Evolutionary conservation across 1,140 invertebrate species (phyloP).

Genomic region (Drosophila kurseongensis): DNA sequence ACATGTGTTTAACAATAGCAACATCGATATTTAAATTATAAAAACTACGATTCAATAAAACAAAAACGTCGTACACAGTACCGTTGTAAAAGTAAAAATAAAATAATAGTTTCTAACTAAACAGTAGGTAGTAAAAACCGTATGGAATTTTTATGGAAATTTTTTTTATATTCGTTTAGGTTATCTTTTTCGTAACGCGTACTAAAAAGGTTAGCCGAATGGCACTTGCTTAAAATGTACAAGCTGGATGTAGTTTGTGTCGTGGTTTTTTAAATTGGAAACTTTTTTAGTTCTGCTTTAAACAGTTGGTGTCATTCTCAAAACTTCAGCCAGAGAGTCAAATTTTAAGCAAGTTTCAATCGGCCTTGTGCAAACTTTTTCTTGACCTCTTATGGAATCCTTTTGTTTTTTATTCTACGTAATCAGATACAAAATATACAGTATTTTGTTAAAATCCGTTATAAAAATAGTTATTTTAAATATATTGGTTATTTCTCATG

Average conservation of each 20-base stretch:
- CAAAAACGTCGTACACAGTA: conserved; percentile 69
- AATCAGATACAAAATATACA: conserved; percentile 59
- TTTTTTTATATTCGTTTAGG: conserved; percentile 41
- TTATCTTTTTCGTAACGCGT: conserved; percentile 32
- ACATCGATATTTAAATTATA: conserved; percentile 37
- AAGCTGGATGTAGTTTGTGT: neutral
- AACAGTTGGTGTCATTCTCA: neutral
- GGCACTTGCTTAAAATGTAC: conserved; percentile 12
- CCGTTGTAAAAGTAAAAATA: conserved; percentile 46
- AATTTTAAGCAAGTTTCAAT: conserved; percentile 8
- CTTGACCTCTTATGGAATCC: conserved; percentile 60
- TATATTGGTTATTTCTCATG: conserved; percentile 57
- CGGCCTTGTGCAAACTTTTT: conserved; percentile 30
- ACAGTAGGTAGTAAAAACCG: conserved; percentile 58
- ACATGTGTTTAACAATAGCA: conserved; percentile 32
- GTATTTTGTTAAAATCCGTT: conserved; percentile 59
- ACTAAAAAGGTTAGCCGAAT: conserved; percentile 38
- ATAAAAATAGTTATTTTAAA: conserved; percentile 76
- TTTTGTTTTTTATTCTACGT: conserved; percentile 61
- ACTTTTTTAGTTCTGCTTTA: neutral
- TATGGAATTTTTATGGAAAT: conserved; percentile 62
- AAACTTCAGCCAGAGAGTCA: neutral
- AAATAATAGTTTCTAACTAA: conserved; percentile 56
- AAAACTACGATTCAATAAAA: conserved; percentile 55
- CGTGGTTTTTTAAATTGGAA: neutral